Evolutionary conservation across 2,113 vertebrate genomes (phyloP), one percentile per base, ranked within the genome.

Genomic region (Periophthalmus modestus): DNA sequence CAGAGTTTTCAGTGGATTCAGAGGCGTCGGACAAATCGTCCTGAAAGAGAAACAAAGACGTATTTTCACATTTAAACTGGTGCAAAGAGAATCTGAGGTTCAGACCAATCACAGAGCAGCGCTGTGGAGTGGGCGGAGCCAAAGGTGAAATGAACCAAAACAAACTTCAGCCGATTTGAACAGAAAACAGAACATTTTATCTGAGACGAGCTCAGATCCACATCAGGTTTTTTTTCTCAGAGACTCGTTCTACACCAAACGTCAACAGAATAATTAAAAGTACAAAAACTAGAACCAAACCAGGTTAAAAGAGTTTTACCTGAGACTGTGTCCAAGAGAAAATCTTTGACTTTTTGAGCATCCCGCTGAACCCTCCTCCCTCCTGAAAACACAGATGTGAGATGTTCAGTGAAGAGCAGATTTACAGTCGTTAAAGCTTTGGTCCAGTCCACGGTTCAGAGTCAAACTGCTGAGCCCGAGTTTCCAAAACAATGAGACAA

Each of bases 281-380:
- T 50, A 50, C 48, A 50, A 50, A 50, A 18, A 50, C 48, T 6
- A 52, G 48, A 18, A 7, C 16, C 23, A 57, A 21, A 21, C 3
- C 7, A 15, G 10, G 5, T 18, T 16, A 50, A 50, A 50, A 12
- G 11, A 58, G 57, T 66, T 74, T 75, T 33, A 89, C 89, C 83
- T 86, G 82, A 28, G 84, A 87, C 1, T 80, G 69, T n/a, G 78
- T 23, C 58, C 21, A 80, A 4, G 9, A 67, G 7, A 67, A 72
- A 2, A 80, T 34, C 50, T 88, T 90, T n/a, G 78, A 11, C 63
- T 82, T 89, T 72, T 76, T 89, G 71, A 92, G 89, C 59, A 90
- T 19, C 2, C 78, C 75, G 21, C 74, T 69, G 50, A 91, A 87
- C 57, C 85, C 81, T 21, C 75, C 23, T 16, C 79, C 57, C 65